These are phyloP conservation scores for Channa argus DNA, from an alignment of 2,113 vertebrate genomes.

Conservation along the genomic window DNA sequence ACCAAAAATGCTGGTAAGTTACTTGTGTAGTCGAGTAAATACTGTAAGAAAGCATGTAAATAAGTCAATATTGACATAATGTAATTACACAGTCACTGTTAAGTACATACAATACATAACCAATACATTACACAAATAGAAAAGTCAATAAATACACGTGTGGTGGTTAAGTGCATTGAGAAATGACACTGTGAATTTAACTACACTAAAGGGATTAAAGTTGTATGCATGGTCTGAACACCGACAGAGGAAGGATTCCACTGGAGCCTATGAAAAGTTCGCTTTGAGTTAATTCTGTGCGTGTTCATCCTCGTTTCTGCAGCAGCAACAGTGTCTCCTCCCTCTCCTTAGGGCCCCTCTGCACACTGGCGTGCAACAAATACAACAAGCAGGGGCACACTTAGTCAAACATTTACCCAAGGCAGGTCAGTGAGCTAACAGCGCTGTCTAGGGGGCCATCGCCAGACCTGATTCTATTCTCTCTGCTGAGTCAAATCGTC, in stretches of 20 bases:
- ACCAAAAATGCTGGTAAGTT: no score
- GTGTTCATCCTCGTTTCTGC: background rate
- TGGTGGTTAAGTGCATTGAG: constrained; percentile 11
- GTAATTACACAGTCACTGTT: constrained; percentile 8
- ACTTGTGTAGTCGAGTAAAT: no score
- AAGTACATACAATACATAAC: constrained; percentile 17
- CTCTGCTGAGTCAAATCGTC: background rate
- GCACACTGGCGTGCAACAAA: constrained; percentile 58
- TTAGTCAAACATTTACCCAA: constrained; percentile 70
- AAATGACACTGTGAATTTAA: background rate
- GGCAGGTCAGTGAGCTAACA: constrained; percentile 27
- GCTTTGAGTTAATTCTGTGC: constrained; percentile 35
- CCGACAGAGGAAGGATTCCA: background rate
- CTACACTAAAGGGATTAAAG: no score
- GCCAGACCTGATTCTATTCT: constrained; percentile 6
- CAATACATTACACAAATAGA: constrained; percentile 13
- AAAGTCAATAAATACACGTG: constrained; percentile 24
- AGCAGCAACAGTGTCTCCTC: constrained; percentile 30
- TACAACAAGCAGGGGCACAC: constrained; percentile 36
- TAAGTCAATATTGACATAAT: background rate
- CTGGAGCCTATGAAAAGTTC: constrained; percentile 1
- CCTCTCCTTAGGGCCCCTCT: constrained; percentile 23
- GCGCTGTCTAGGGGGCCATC: constrained; percentile 13
- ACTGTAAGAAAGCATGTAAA: no score
- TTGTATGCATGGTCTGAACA: background rate